phyloP scores from a whole-genome alignment of 2,888 invertebrate species.

The Trichogramma evanescens region DNA sequence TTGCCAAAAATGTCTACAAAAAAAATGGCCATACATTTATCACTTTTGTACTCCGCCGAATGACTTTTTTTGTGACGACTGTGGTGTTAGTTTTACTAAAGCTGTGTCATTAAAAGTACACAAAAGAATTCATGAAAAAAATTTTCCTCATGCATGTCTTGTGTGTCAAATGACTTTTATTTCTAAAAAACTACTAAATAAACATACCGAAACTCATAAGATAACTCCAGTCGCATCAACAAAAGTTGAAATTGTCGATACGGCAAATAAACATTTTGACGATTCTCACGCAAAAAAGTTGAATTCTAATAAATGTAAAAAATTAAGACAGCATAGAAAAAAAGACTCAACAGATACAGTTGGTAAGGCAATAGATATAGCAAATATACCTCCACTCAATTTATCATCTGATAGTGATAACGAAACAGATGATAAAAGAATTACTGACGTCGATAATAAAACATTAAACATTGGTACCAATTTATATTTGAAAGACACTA shows the following conservation, averaged over 20 bases:
- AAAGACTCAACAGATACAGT: slow-evolving; percentile 24
- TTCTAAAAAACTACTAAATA: slow-evolving; percentile 68
- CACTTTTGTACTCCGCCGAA: slow-evolving; percentile 81
- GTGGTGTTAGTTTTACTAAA: slow-evolving; percentile 65
- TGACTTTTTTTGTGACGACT: slow-evolving; percentile 74
- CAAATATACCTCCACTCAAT: slow-evolving; percentile 73
- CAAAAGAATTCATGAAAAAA: slow-evolving; percentile 68
- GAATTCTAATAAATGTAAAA: slow-evolving; percentile 14
- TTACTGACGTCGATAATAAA: too few relatives aligned
- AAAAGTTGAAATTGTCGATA: background rate
- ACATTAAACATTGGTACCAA: too few relatives aligned
- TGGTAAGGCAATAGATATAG: slow-evolving; percentile 55
- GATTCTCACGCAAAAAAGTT: background rate
- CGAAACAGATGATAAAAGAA: slow-evolving; percentile 52
- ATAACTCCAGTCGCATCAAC: background rate
- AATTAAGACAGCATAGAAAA: slow-evolving; percentile 4
- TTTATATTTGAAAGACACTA: too few relatives aligned
- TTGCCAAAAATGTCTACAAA: slow-evolving; percentile 79
- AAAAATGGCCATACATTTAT: slow-evolving; percentile 88
- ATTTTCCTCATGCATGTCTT: slow-evolving; percentile 65
- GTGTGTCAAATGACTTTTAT: slow-evolving; percentile 75
- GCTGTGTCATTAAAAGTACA: slow-evolving; percentile 79
- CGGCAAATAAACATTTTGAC: slow-evolving; percentile 6
- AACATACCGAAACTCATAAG: slow-evolving; percentile 63
- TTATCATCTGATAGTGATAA: slow-evolving; percentile 76